These are phyloP conservation scores for Entomobrya proxima DNA, from an alignment of 2,888 invertebrate species.

Conservation along the genomic window DNA sequence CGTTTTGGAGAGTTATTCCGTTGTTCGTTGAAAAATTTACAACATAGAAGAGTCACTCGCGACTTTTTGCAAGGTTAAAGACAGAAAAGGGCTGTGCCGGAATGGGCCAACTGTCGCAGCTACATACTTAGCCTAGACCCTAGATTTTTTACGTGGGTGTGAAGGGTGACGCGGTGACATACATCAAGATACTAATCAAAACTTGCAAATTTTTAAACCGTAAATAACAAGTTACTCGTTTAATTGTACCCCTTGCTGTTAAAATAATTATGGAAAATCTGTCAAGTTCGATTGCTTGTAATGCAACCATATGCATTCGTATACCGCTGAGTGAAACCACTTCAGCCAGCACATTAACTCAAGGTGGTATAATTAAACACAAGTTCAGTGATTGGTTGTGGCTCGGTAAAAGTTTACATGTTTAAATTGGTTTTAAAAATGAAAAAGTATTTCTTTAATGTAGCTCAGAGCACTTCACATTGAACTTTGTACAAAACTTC, in stretches of 20 bases:
- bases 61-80: background rate
- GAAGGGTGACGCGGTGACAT: background rate
- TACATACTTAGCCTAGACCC: background rate
- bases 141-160: background rate
- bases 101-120: background rate
- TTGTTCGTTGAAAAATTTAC: too few species aligned
- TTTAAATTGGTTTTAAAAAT: too few species aligned
- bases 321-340: background rate
- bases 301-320: background rate
- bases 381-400: background rate
- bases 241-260: conserved; percentile 38
- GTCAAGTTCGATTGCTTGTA: background rate
- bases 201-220: conserved; percentile 31
- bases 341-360: background rate
- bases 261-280: conserved; percentile 29
- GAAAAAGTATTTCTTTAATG: background rate
- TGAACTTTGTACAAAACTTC: background rate
- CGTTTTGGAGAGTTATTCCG: too few species aligned
- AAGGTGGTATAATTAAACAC: background rate
- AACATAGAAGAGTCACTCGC: background rate
- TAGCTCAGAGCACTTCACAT: background rate
- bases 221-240: conserved; percentile 40
- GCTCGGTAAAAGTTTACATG: background rate
- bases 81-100: background rate
- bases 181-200: conserved; percentile 6